These are phyloP conservation scores for Empidonax traillii DNA, from an alignment of 2,113 vertebrate genomes.

Conservation along the genomic window DNA sequence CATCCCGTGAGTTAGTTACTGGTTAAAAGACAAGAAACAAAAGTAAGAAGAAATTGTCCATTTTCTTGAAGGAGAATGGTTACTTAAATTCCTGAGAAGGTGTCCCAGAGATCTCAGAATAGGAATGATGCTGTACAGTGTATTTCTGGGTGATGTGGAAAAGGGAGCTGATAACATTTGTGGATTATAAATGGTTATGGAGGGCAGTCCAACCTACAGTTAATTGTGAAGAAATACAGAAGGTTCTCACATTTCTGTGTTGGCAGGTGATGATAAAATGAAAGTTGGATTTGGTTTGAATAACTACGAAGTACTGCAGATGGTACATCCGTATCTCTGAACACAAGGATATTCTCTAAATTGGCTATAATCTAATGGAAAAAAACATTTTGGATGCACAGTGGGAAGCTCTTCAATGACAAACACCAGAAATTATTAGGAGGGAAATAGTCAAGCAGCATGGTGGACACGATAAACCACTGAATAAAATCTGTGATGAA, in stretches of 20 bases:
- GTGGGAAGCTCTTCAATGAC: background rate
- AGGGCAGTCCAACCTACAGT: background rate
- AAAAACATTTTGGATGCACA: background rate
- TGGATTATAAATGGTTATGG: background rate
- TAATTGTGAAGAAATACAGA: background rate
- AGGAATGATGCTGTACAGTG: background rate
- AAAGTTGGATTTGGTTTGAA: constrained; percentile 2
- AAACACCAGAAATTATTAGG: background rate
- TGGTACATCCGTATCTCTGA: background rate
- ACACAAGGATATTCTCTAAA: background rate
- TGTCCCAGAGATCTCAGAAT: background rate
- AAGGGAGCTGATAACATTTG: background rate
- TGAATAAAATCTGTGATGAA: background rate
- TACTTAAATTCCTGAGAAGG: background rate
- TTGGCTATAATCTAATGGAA: constrained; percentile 1
- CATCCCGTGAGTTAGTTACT: background rate
- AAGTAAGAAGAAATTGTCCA: background rate
- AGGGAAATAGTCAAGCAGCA: background rate
- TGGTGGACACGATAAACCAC: background rate
- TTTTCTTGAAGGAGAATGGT: background rate
- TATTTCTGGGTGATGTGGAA: background rate
- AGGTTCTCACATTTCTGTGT: background rate
- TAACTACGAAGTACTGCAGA: constrained; percentile 9
- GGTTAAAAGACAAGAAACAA: background rate
- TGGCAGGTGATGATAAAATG: background rate